Conservation (phyloP, 2,888 invertebrate species). For the Netelia melanura region DNA sequence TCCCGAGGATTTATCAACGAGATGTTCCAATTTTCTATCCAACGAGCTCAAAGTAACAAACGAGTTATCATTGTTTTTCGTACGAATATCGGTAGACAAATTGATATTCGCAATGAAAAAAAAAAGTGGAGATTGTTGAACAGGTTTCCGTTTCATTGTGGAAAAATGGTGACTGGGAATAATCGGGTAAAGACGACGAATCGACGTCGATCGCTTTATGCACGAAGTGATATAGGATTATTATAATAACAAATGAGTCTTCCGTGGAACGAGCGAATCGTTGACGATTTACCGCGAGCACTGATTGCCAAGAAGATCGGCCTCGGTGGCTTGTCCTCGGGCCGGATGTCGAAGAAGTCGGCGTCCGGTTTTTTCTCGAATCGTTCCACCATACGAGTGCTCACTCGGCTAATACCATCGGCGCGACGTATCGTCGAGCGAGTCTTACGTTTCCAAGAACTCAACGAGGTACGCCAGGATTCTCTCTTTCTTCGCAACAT, state of each 20-base stretch:
- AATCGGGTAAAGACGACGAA: background rate
- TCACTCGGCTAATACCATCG: slow-evolving; percentile 28
- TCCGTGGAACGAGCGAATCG: background rate
- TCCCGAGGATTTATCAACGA: slow-evolving; percentile 10
- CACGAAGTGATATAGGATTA: background rate
- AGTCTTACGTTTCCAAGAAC: slow-evolving; percentile 62
- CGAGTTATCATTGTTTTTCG: no score
- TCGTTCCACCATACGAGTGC: slow-evolving; percentile 37
- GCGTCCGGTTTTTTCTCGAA: slow-evolving; percentile 63
- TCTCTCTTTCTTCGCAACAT: slow-evolving; percentile 25
- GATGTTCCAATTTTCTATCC: background rate
- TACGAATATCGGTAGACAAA: no score
- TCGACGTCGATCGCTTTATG: background rate
- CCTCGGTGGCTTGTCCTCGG: slow-evolving; percentile 5
- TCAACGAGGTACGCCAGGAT: slow-evolving; percentile 22
- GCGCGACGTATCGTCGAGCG: slow-evolving; percentile 39
- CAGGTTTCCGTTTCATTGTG: background rate
- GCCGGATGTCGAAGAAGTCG: slow-evolving; percentile 68
- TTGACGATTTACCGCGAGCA: slow-evolving; percentile 27
- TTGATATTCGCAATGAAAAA: no score
- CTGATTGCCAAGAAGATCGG: slow-evolving; percentile 22
- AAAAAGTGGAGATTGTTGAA: background rate
- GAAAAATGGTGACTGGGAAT: background rate
- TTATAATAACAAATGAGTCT: slow-evolving; percentile 40
- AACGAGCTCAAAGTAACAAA: no score